These are phyloP conservation scores for Autographa gamma DNA, from an alignment of 2,888 invertebrate species.

Conservation along the genomic window DNA sequence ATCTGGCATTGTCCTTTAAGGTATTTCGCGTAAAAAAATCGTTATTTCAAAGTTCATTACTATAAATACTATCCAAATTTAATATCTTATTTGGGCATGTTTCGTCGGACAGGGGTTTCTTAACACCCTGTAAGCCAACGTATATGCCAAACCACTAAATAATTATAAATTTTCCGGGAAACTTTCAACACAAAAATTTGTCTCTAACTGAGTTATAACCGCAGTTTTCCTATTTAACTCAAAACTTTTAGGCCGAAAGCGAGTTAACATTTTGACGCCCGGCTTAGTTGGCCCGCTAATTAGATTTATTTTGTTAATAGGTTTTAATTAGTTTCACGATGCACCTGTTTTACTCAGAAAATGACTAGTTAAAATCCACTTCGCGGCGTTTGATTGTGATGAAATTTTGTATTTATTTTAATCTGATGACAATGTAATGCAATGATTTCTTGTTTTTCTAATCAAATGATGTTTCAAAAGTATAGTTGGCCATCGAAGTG, in stretches of 20 bases:
- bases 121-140: no score
- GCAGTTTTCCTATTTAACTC: not conserved
- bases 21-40: no score
- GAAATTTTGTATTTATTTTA: not conserved
- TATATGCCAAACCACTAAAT: not conserved
- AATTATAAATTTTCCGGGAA: not conserved
- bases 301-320: not conserved
- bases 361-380: not conserved
- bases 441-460: no score
- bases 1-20: no score
- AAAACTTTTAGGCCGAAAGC: not conserved
- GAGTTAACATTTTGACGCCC: slow-evolving; percentile 1
- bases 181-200: not conserved
- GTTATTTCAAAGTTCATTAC: no score
- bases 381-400: not conserved
- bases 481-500: no score
- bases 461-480: no score
- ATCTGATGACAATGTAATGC: not conserved
- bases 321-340: not conserved
- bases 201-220: not conserved
- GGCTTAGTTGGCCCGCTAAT: not conserved
- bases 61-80: no score
- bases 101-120: no score
- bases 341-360: not conserved
- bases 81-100: no score